Percentiles rank a stretch among this genome's conserved stretches.
Conservation (phyloP, 2,797 vertebrate genomes). For the Malacoctenus gilli region DNA sequence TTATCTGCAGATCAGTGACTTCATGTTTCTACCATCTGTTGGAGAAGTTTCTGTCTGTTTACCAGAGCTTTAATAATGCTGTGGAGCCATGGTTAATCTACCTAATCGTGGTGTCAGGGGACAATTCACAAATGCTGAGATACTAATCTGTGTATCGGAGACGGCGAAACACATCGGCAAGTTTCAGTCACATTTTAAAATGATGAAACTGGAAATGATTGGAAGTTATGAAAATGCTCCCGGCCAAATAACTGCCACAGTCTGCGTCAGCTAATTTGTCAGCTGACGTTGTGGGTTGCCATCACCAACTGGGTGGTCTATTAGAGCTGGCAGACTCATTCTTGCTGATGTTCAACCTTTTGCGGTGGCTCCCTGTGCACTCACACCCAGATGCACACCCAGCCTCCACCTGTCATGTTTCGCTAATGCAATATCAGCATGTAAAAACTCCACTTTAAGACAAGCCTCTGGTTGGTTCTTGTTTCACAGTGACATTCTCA, state of each 20-base stretch:
- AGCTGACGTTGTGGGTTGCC: constrained; percentile 3
- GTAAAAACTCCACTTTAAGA: not conserved
- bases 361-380: not conserved
- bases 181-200: no score
- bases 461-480: no score
- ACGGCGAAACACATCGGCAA: no score
- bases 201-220: not conserved
- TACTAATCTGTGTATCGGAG: no score
- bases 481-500: no score
- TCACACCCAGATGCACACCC: not conserved
- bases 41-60: no score
- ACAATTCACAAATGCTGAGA: no score
- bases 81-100: no score
- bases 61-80: no score
- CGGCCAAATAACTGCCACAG: not conserved
- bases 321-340: constrained; percentile 8
- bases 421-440: constrained; percentile 8
- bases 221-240: not conserved
- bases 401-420: constrained; percentile 9
- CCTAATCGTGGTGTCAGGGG: no score
- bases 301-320: constrained; percentile 5
- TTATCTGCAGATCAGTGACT: no score
- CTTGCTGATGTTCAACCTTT: constrained; percentile 9
- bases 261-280: constrained; percentile 4
- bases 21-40: no score